Evolutionary conservation across 2,888 invertebrate species (phyloP).

Genomic region (Dasypolia templi): DNA sequence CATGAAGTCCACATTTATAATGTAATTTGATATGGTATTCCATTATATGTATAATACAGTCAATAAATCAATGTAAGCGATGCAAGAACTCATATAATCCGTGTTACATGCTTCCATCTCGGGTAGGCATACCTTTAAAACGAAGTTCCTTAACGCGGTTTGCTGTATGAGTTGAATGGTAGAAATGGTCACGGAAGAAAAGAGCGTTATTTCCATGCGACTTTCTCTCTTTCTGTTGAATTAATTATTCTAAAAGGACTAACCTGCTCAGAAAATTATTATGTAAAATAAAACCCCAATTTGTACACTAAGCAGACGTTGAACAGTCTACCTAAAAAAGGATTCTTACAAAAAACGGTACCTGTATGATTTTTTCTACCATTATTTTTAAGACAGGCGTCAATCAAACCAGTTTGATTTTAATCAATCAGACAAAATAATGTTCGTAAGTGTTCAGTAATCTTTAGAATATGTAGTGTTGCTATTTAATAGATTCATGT

Average conservation of each 20-base stretch:
- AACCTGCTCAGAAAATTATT: not conserved
- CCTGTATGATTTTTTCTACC: not conserved
- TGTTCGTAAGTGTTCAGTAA: not conserved
- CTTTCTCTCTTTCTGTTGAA: too few species aligned
- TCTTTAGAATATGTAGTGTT: not conserved
- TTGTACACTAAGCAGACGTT: too few species aligned
- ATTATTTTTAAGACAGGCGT: too few species aligned
- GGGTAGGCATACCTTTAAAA: not conserved
- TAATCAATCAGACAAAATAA: not conserved
- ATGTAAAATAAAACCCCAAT: not conserved
- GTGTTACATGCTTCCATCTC: not conserved
- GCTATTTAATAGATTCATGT: not conserved
- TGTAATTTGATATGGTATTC: conserved; percentile 26
- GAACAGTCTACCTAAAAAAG: not conserved
- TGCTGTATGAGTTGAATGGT: too few species aligned
- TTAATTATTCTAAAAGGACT: not conserved
- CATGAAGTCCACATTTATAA: not conserved
- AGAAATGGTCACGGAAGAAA: too few species aligned
- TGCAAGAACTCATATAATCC: conserved; percentile 1
- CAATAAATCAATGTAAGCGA: conserved; percentile 17
- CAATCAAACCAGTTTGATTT: not conserved
- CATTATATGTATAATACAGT: conserved; percentile 11
- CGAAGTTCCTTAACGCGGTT: too few species aligned
- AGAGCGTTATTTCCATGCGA: too few species aligned
- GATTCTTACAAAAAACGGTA: not conserved